phyloP scores from a whole-genome alignment of 1,140 invertebrate genomes.

The Mesaphorura yosii region DNA sequence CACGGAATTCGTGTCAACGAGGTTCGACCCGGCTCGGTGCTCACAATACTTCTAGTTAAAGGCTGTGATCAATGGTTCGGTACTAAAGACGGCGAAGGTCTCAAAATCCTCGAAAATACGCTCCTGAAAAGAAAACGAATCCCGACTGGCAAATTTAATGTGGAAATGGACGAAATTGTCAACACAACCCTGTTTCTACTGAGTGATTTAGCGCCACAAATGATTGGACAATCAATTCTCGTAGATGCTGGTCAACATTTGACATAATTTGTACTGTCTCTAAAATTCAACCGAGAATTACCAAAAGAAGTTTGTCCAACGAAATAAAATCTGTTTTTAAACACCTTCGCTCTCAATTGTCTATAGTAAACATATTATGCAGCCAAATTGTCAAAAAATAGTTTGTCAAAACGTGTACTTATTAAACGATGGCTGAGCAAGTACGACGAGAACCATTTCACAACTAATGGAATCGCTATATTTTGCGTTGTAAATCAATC shows the following conservation, averaged over 20 bases:
- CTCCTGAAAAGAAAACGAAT: conserved; percentile 2
- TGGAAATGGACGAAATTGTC: conserved; percentile 8
- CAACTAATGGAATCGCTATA: too few species aligned
- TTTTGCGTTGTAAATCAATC: too few species aligned
- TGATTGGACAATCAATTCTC: background rate
- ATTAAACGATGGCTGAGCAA: too few species aligned
- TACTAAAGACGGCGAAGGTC: background rate
- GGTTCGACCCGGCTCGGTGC: conserved; percentile 2
- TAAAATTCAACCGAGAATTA: too few species aligned
- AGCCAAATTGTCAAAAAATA: too few species aligned
- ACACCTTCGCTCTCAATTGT: too few species aligned
- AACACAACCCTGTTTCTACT: conserved; percentile 5
- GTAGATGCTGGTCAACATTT: conserved; percentile 8
- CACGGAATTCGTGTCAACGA: conserved; percentile 40
- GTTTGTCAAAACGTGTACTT: too few species aligned
- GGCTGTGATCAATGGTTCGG: conserved; percentile 2
- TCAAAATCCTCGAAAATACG: conserved; percentile 1
- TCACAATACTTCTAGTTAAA: background rate
- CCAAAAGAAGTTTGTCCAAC: too few species aligned
- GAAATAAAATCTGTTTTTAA: too few species aligned
- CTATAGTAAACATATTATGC: too few species aligned
- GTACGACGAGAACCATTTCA: too few species aligned
- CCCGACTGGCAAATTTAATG: background rate
- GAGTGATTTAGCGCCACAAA: background rate
- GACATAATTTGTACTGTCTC: background rate